Evolutionary conservation across 1,140 invertebrate species (phyloP).

Genomic region (Ruditapes philippinarum): DNA sequence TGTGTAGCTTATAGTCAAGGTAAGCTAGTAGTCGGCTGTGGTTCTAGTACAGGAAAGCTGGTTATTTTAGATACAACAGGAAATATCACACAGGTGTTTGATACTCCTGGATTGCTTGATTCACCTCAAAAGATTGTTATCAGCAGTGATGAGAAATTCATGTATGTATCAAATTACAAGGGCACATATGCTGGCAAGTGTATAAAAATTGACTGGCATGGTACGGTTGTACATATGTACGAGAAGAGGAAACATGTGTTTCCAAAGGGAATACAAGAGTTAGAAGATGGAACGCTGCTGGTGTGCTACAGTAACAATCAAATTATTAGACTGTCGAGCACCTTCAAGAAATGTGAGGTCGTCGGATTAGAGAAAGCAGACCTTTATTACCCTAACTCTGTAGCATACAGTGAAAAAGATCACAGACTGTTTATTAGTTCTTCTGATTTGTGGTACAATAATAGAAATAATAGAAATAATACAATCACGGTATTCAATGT

Average conservation of each 20-base stretch:
- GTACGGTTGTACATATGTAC: too few relatives aligned
- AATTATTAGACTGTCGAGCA: too few relatives aligned
- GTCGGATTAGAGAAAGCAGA: not conserved
- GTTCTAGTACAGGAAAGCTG: not conserved
- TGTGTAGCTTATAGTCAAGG: too few relatives aligned
- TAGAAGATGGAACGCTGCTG: not conserved
- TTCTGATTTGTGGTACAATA: not conserved
- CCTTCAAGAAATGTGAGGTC: too few relatives aligned
- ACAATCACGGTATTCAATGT: not conserved
- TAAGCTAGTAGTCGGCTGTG: not conserved
- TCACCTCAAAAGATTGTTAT: too few relatives aligned
- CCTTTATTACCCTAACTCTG: not conserved
- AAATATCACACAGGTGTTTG: too few relatives aligned
- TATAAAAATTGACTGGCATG: too few relatives aligned
- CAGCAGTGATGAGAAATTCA: not conserved
- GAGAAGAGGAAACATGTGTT: not conserved
- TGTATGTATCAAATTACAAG: not conserved
- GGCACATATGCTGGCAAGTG: not conserved
- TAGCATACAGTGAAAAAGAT: too few relatives aligned
- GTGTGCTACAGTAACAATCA: not conserved
- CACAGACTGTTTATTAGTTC: not conserved
- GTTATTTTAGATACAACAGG: not conserved
- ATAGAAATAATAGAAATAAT: too few relatives aligned
- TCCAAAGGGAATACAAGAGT: too few relatives aligned
- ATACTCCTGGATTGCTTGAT: too few relatives aligned